Conservation (phyloP, 2,113 vertebrate species). For the Gobius niger region DNA sequence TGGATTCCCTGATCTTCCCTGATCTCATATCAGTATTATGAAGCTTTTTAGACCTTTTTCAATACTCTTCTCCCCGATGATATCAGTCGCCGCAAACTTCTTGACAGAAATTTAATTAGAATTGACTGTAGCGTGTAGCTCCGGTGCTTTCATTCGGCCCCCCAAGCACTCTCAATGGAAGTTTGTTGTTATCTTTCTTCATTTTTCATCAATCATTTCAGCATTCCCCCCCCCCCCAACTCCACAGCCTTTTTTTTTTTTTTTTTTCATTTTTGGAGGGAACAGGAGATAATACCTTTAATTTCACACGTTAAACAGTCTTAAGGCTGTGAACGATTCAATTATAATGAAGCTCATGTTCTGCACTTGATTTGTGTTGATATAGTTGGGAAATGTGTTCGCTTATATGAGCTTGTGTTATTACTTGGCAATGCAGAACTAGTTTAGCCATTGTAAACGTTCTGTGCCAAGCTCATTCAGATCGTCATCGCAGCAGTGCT, state of each 20-base stretch:
- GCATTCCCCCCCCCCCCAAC: slow-evolving; percentile 13
- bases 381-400: slow-evolving; percentile 14
- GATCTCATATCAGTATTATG: slow-evolving; percentile 8
- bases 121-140: slow-evolving; percentile 34
- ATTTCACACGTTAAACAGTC: background rate
- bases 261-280: background rate
- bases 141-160: slow-evolving; percentile 14
- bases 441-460: background rate
- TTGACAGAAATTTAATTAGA: slow-evolving; percentile 48
- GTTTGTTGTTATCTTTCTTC: slow-evolving; percentile 34
- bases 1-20: background rate
- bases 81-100: slow-evolving; percentile 20
- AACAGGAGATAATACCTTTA: background rate
- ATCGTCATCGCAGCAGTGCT: background rate
- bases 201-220: slow-evolving; percentile 48
- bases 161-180: slow-evolving; percentile 21
- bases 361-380: slow-evolving; percentile 20
- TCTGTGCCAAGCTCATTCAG: slow-evolving; percentile 21
- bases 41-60: slow-evolving; percentile 12
- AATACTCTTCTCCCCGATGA: slow-evolving; percentile 4
- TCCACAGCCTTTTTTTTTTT: background rate
- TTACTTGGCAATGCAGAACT: slow-evolving; percentile 16
- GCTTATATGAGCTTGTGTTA: slow-evolving; percentile 25
- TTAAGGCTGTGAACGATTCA: background rate
- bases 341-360: background rate